Conservation (phyloP, 2,888 invertebrate species). For the Cephus runcator region DNA sequence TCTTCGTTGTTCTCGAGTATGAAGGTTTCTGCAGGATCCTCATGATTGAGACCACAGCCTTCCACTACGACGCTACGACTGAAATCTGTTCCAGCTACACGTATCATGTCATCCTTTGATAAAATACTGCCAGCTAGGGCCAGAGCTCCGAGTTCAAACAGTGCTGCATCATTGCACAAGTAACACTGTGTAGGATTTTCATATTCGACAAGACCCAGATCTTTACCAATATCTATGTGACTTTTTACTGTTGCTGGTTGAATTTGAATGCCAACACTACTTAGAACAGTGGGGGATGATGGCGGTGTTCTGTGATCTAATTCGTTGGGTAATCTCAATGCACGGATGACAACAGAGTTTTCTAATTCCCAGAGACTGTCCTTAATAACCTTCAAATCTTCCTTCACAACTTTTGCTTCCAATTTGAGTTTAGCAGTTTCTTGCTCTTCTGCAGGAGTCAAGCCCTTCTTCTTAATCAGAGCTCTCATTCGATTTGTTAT, state of each 20-base stretch:
- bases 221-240: slow-evolving; percentile 71
- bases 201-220: slow-evolving; percentile 70
- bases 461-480: slow-evolving; percentile 54
- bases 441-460: slow-evolving; percentile 56
- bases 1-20: slow-evolving; percentile 72
- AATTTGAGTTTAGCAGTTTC: slow-evolving; percentile 69
- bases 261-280: slow-evolving; percentile 32
- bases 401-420: slow-evolving; percentile 69
- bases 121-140: slow-evolving; percentile 63
- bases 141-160: slow-evolving; percentile 75
- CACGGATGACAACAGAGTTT: slow-evolving; percentile 73
- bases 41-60: slow-evolving; percentile 74
- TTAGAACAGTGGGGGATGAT: slow-evolving; percentile 28
- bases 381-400: slow-evolving; percentile 74
- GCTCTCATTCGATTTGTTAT: slow-evolving; percentile 67
- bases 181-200: slow-evolving; percentile 72
- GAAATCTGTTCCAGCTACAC: slow-evolving; percentile 83
- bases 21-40: slow-evolving; percentile 70
- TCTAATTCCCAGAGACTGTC: slow-evolving; percentile 78
- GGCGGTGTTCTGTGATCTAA: slow-evolving; percentile 74
- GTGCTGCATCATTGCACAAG: slow-evolving; percentile 75
- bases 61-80: slow-evolving; percentile 79
- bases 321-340: slow-evolving; percentile 77
- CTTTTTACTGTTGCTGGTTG: slow-evolving; percentile 20
- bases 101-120: slow-evolving; percentile 69